These are phyloP conservation scores for Acromyrmex charruanus DNA, from an alignment of 1,140 invertebrate species.

Conservation along the genomic window DNA sequence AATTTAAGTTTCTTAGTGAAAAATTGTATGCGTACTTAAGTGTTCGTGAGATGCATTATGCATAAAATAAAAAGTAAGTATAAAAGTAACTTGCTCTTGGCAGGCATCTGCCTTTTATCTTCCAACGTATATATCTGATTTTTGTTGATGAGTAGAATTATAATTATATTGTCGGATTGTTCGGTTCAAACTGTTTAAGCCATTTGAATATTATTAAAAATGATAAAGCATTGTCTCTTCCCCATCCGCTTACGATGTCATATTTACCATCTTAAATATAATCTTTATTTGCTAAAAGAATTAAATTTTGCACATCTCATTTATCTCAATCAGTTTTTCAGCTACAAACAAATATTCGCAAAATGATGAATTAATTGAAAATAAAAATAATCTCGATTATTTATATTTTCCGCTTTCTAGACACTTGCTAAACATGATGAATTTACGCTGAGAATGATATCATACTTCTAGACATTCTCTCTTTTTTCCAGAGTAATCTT, in stretches of 20 bases:
- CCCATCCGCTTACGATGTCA: constrained; percentile 16
- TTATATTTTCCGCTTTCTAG: not conserved
- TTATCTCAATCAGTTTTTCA: not conserved
- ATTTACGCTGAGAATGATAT: constrained; percentile 20
- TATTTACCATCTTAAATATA: not conserved
- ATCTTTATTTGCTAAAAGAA: constrained; percentile 20
- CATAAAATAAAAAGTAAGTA: constrained; percentile 13
- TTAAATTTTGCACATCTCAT: not conserved
- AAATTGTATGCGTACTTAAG: constrained; percentile 5
- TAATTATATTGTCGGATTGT: not conserved
- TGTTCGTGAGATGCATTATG: not conserved
- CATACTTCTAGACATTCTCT: not conserved
- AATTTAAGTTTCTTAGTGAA: constrained; percentile 1
- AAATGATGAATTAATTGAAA: not conserved
- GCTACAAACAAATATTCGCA: not conserved
- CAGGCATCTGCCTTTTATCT: not conserved
- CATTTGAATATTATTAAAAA: not conserved
- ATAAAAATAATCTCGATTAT: not conserved
- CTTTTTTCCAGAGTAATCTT: not conserved
- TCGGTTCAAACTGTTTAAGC: constrained; percentile 2
- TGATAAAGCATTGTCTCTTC: not conserved
- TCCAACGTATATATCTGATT: constrained; percentile 25
- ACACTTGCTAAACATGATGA: not conserved
- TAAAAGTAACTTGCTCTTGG: constrained; percentile 25
- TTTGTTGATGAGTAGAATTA: not conserved